Conservation (phyloP, 1,140 invertebrate genomes). For the Zaprionus africanus region DNA sequence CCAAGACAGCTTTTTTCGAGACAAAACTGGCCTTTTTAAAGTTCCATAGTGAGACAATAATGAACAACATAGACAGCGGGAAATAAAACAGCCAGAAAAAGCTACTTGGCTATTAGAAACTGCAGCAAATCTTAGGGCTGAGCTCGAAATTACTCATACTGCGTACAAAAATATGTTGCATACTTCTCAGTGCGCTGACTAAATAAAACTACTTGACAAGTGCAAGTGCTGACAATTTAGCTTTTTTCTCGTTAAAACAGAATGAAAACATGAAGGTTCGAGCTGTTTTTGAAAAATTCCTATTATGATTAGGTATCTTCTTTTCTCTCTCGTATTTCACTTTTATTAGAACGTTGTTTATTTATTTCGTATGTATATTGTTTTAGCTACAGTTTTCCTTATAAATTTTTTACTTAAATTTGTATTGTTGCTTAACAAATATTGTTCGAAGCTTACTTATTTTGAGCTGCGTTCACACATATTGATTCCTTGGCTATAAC, state of each 20-base stretch:
- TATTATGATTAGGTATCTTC: background rate
- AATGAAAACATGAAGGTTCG: too few species aligned
- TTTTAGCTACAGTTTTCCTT: background rate
- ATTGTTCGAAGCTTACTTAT: background rate
- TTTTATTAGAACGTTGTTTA: background rate
- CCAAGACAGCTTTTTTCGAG: too few species aligned
- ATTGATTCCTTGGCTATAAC: background rate
- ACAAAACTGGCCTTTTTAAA: too few species aligned
- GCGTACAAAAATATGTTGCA: slow-evolving; percentile 20
- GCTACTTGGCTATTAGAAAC: too few species aligned
- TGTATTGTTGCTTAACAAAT: background rate
- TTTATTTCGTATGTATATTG: too few species aligned
- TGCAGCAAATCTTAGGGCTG: slow-evolving; percentile 29
- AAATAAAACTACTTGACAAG: background rate
- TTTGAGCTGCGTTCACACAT: background rate
- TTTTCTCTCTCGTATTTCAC: background rate
- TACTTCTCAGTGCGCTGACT: slow-evolving; percentile 30
- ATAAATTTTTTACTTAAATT: background rate
- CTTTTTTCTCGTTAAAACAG: too few species aligned
- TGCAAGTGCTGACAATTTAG: slow-evolving; percentile 1
- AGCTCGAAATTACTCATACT: slow-evolving; percentile 2
- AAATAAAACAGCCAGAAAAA: too few species aligned
- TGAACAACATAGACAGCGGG: too few species aligned
- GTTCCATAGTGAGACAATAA: too few species aligned
- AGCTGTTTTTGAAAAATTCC: too few species aligned